Conservation (phyloP, 2,888 invertebrate genomes). For the Netelia virgata region DNA sequence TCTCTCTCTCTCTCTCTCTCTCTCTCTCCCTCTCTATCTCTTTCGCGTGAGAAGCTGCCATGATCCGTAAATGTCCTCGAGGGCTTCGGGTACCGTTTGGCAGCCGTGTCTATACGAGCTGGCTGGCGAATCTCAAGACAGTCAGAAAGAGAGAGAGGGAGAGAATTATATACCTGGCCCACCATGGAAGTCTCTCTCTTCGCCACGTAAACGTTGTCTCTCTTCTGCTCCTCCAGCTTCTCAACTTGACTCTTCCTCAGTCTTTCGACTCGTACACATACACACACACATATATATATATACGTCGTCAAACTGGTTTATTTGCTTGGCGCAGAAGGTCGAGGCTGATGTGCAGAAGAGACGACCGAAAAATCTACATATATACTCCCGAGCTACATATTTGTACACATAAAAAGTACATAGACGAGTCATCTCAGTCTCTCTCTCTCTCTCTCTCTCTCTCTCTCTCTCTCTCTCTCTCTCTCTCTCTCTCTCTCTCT, state of each 20-base stretch:
- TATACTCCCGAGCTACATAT: conserved; percentile 36
- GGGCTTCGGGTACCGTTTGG: conserved; percentile 70
- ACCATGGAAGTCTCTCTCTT: conserved; percentile 50
- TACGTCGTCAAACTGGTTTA: conserved; percentile 80
- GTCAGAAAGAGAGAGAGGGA: conserved; percentile 15
- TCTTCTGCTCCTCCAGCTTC: conserved; percentile 27
- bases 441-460: conserved; percentile 25
- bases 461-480: conserved; percentile 23
- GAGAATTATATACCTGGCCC: conserved; percentile 40
- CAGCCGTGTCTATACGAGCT: conserved; percentile 44
- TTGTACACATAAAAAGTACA: conserved; percentile 38
- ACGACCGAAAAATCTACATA: conserved; percentile 68
- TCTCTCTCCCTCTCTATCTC: neutral
- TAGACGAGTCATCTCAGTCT: conserved; percentile 12
- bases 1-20: conserved; percentile 24
- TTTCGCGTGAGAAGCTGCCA: conserved; percentile 47
- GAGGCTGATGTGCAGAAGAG: conserved; percentile 63
- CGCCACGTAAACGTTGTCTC: conserved; percentile 50
- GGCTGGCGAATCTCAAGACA: neutral
- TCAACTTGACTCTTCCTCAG: conserved; percentile 41
- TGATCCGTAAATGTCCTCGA: conserved; percentile 64
- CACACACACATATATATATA: conserved; percentile 21
- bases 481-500: conserved; percentile 24
- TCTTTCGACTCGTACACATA: conserved; percentile 36
- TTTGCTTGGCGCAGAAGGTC: conserved; percentile 72